Base-by-base conservation (phyloP, 2,888 invertebrate genomes). In the Eulithis prunata region DNA sequence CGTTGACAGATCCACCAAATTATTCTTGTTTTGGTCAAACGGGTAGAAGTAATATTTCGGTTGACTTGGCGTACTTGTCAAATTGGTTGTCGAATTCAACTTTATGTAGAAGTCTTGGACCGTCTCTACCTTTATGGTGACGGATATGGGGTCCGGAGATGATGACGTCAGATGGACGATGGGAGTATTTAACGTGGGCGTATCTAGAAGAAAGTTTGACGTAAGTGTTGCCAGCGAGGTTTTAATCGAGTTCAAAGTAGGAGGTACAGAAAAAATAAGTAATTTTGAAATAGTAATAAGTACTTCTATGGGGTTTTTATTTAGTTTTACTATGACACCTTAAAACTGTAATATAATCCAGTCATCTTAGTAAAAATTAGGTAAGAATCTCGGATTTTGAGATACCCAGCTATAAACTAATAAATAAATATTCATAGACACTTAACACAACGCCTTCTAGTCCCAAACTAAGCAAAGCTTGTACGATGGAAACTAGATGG, bases 101-200 rank as follows among this genome's bases (percentile, higher is more conserved):
- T 85, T 80, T 2, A 95, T 85, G 75, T 91, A 94, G 75, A 97
- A 97, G 73, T 96, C 90, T 7, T 86, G 72, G 1, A 95, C 94
- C 0, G 94, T 89, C 46, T 93, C 90, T 5, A 96, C 94, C 0
- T 78, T 79, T n/a, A 97, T 88, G 0, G 88, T 90, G 57, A 96
- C 95, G n/a, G 84, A 83, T 21, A 96, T 93, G 10, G 94, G 92
- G 0, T 80, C 82, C 0, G 87, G 85, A 7, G 95, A 95, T 0
- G 95, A 94, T 0, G 96, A 96, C 0, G 96, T 95, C n/a, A 96
- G 84, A 57, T 95, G 95, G 1, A 96, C 94, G 12, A 96, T 94
- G 45, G 94, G 95, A 1, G 95, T 94, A 75, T 93, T 93, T 53
- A 88, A 76, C 0, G 84, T 74, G 2, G 88, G 79, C 5, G 89